phyloP scores from a whole-genome alignment of 2,797 vertebrate species.

The Peromyscus attwateri region DNA sequence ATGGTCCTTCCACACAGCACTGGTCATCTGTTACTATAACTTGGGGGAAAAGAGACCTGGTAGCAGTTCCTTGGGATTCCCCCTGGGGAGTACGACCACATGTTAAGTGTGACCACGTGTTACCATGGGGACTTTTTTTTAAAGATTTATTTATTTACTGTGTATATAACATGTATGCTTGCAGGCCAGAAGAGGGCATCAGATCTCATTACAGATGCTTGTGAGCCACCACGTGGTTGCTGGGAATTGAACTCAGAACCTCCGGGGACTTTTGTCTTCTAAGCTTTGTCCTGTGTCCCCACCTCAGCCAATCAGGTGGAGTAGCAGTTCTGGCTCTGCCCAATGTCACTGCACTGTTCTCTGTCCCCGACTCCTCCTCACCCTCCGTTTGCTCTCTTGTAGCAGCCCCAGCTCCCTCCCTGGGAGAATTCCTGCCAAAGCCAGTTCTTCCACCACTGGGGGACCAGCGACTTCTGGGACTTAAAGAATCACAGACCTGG shows the following conservation, averaged over 20 bases:
- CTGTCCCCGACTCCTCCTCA: fast-evolving
- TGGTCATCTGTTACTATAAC: background rate
- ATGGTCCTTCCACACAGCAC: background rate
- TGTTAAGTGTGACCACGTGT: background rate
- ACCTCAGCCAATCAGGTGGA: background rate
- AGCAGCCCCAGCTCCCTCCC: background rate
- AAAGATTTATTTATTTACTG: too few species aligned
- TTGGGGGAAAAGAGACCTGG: background rate
- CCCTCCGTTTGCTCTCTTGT: fast-evolving
- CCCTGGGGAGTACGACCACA: background rate
- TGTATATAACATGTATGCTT: too few species aligned
- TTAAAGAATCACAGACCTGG: background rate
- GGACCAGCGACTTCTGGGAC: background rate
- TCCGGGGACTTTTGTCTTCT: background rate
- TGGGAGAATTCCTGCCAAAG: background rate
- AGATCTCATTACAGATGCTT: too few species aligned
- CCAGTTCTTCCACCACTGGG: background rate
- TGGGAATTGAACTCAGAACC: too few species aligned
- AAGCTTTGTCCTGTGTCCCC: background rate
- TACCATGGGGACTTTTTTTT: background rate
- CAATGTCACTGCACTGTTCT: fast-evolving
- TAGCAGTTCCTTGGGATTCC: background rate
- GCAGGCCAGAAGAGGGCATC: too few species aligned
- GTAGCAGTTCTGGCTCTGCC: background rate
- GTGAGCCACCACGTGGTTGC: too few species aligned